A percentile compares a stretch with the other conserved stretches of the same genome.
Evolutionary conservation across 2,113 vertebrate genomes (phyloP).

Genomic region (Tamias sibiricus): DNA sequence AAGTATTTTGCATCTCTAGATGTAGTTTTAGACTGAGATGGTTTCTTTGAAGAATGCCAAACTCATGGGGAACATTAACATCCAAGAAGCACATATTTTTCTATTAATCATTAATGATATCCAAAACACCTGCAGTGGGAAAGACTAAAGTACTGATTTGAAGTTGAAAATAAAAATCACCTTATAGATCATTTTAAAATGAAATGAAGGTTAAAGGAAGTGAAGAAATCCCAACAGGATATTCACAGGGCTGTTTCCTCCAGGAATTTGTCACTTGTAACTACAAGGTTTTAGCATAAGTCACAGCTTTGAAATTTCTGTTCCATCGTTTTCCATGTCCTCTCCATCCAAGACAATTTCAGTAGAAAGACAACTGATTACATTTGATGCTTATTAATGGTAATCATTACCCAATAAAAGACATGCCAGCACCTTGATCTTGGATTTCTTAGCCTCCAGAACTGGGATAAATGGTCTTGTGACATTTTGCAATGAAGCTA

Average conservation of each 20-base stretch:
- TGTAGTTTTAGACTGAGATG: background rate
- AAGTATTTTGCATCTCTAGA: background rate
- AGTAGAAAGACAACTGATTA: background rate
- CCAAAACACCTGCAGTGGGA: background rate
- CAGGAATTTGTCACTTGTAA: background rate
- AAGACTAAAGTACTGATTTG: background rate
- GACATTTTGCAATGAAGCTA: no score
- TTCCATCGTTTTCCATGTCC: background rate
- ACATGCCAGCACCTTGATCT: no score
- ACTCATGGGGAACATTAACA: background rate
- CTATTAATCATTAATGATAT: slow-evolving; percentile 1
- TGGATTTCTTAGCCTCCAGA: no score
- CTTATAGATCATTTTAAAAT: background rate
- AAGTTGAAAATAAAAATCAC: background rate
- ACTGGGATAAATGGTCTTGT: no score
- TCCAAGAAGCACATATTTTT: background rate
- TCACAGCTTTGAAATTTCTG: background rate
- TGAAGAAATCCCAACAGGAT: background rate
- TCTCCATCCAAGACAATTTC: background rate
- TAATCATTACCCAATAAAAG: no score
- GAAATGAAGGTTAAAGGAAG: background rate
- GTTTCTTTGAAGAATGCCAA: background rate
- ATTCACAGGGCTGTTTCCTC: background rate
- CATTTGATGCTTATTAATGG: background rate
- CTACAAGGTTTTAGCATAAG: background rate